Percentiles rank a stretch among this genome's conserved stretches.
phyloP scores from a whole-genome alignment of 2,888 invertebrate genomes.

The Amaurobius ferox region DNA sequence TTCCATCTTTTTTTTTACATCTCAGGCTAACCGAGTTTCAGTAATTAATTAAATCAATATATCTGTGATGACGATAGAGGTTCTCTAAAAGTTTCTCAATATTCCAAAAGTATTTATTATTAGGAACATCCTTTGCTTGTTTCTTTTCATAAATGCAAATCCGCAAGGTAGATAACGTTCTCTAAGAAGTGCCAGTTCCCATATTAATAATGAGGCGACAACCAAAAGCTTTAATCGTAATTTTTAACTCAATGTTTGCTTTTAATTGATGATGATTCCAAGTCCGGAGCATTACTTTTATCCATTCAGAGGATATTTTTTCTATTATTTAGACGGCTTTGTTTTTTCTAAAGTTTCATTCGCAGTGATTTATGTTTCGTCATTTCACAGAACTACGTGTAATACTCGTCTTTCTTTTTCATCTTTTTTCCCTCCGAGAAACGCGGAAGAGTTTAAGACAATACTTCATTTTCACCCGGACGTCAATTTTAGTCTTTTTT shows the following conservation, averaged over 20 bases:
- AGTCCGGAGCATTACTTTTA: neutral
- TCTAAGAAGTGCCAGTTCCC: neutral
- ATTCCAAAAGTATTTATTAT: too few species aligned
- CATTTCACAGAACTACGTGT: slow-evolving; percentile 13
- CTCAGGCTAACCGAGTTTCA: too few species aligned
- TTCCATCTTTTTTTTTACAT: too few species aligned
- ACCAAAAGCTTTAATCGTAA: neutral
- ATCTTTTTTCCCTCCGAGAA: neutral
- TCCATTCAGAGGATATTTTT: neutral
- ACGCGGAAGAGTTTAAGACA: neutral
- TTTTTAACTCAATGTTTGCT: slow-evolving; percentile 11
- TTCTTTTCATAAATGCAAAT: neutral
- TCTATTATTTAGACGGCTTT: neutral
- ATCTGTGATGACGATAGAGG: too few species aligned
- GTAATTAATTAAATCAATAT: too few species aligned
- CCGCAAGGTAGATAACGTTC: neutral
- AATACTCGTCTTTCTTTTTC: neutral
- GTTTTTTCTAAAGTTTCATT: neutral
- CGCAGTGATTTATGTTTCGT: slow-evolving; percentile 21
- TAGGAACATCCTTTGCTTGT: too few species aligned
- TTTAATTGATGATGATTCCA: slow-evolving; percentile 24
- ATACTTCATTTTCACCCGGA: slow-evolving; percentile 7
- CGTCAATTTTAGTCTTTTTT: slow-evolving; percentile 5
- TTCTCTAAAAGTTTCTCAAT: too few species aligned
- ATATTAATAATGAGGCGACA: neutral